Conservation (phyloP, 1,140 invertebrate genomes). For the Mya arenaria region DNA sequence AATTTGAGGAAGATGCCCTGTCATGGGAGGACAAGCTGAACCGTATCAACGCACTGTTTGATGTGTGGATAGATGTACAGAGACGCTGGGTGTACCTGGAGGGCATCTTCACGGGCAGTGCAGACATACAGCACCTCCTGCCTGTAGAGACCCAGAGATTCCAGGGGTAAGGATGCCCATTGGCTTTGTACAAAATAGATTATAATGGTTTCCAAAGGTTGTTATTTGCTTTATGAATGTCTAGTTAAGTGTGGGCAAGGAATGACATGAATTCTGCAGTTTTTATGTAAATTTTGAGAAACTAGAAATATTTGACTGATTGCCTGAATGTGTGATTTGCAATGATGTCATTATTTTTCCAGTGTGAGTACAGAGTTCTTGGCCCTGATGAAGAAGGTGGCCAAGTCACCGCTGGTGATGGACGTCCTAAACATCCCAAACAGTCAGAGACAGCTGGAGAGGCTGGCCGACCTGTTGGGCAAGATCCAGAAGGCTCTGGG, state of each 20-base stretch:
- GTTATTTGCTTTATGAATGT: too few species aligned
- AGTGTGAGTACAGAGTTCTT: constrained; percentile 95
- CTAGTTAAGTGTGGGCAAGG: too few species aligned
- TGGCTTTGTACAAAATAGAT: too few species aligned
- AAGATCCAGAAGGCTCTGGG: constrained; percentile 99
- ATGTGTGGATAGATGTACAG: constrained; percentile 99
- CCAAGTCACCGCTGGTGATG: constrained; percentile 98
- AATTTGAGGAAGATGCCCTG: constrained; percentile 99
- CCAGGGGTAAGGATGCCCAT: constrained; percentile 92
- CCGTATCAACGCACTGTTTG: constrained; percentile 98
- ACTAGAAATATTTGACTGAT: too few species aligned
- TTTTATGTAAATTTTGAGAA: too few species aligned
- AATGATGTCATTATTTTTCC: constrained; percentile 58
- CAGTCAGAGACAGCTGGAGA: constrained; percentile 95
- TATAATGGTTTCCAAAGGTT: too few species aligned
- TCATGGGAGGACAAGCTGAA: constrained; percentile 99
- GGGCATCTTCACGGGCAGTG: constrained; percentile 99
- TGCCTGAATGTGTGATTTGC: too few species aligned
- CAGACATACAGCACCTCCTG: constrained; percentile 97
- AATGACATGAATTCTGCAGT: too few species aligned
- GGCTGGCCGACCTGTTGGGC: constrained; percentile 97
- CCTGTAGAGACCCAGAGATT: constrained; percentile 99
- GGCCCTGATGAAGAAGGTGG: constrained; percentile 98
- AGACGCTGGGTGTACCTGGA: constrained; percentile 99
- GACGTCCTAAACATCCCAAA: constrained; percentile 99